Evolutionary conservation across 2,888 invertebrate species (phyloP), one percentile per base, ranked within the genome.

Genomic region (Fragum fragum): DNA sequence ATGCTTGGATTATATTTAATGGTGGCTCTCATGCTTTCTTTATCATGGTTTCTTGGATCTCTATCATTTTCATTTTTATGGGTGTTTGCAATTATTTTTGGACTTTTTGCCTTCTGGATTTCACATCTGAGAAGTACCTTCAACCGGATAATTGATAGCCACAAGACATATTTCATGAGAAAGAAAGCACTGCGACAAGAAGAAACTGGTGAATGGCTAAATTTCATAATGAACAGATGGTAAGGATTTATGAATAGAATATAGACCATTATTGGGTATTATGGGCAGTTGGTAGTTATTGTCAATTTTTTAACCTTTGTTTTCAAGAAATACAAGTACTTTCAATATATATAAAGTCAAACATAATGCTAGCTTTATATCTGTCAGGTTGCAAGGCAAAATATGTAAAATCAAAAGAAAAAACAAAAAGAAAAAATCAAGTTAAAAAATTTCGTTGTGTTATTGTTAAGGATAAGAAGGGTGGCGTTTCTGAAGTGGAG

Each of bases 121-220:
- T 88, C 92, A 23, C 91, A 92, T 77, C 89, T 93, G 39, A 81
- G 89, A 29, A 84, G 86, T 36, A 88, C 93, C 69, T 90, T 93
- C 26, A 90, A 91, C 32, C 88, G 89, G 69, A 90, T 91, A 61
- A 74, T 94, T 36, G 87, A 89, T 59, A 83, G 90, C 74, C 91
- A 93, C 57, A 93, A 92, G 70, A 79, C 94, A 0, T 91, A 94
- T 66, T 90, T 95, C 42, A 95, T 95, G 76, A 92, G 95, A 53
- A 94, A 95, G 80, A 91, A 95, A 32, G 95, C 95, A 1, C 91
- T 95, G 29, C 92, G 95, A n/a, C 94, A 95, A 81, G 95, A 95
- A 86, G 96, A 96, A 88, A 95, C 95, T 0, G 95, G 95, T 32
- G 95, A 96, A 87, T 96, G 96, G 96, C 92, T 96, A 59, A 96